Evolutionary conservation across 2,888 invertebrate species (phyloP).

Genomic region (Lepidocyrtinus sp.): DNA sequence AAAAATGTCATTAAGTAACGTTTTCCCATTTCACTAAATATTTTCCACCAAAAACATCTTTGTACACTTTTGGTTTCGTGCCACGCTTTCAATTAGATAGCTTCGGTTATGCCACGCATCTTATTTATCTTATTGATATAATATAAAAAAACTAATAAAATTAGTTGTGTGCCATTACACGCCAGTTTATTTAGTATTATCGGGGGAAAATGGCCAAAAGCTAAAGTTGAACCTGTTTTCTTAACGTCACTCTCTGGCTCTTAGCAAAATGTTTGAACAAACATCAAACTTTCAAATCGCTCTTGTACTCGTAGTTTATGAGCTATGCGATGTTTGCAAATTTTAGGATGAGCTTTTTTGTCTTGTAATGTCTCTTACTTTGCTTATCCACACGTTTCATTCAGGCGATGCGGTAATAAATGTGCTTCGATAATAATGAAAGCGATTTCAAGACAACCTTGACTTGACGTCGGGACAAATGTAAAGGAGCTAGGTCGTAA

Average conservation of each 20-base stretch:
- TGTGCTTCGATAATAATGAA: background rate
- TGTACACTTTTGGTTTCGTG: too few relatives aligned
- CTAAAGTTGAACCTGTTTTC: background rate
- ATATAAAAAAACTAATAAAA: background rate
- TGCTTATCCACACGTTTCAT: background rate
- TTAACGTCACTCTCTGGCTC: constrained; percentile 18
- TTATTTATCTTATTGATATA: background rate
- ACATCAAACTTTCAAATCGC: constrained; percentile 50
- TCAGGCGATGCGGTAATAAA: background rate
- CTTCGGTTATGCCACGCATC: background rate
- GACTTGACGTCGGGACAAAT: background rate
- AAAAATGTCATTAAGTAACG: constrained; percentile 47
- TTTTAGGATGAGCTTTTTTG: too few relatives aligned
- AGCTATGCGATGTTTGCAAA: too few relatives aligned
- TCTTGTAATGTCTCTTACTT: background rate
- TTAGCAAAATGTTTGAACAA: constrained; percentile 43
- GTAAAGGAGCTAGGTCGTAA: background rate
- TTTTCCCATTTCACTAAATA: constrained; percentile 44
- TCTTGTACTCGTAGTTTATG: background rate
- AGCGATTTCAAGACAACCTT: background rate
- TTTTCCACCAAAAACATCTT: constrained; percentile 1
- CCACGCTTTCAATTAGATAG: background rate
- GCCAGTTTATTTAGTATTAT: background rate
- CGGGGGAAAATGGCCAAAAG: background rate
- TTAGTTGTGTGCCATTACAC: background rate